Evolutionary conservation across 2,888 invertebrate species (phyloP).

Genomic region (Heliconius sara): DNA sequence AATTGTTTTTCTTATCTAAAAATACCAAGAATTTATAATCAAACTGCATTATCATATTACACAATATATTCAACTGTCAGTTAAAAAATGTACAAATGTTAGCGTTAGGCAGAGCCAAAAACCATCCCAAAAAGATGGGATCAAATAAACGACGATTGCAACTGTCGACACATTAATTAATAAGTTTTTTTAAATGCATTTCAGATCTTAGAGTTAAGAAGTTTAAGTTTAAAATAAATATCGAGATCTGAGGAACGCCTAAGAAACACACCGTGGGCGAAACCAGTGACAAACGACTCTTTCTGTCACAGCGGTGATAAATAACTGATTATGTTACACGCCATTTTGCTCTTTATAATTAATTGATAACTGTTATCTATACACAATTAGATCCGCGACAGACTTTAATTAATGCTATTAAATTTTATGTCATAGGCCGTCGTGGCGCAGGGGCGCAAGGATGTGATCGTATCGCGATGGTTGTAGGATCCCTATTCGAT

Average conservation of each 20-base stretch:
- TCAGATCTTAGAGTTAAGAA: conserved; percentile 56
- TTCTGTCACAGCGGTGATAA: conserved; percentile 80
- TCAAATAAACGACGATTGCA: conserved; percentile 76
- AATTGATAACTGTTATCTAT: conserved; percentile 77
- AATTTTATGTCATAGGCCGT: conserved; percentile 48
- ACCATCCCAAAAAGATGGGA: conserved; percentile 73
- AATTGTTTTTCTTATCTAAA: not conserved
- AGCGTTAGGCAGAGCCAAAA: conserved; percentile 61
- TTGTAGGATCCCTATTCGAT: no score
- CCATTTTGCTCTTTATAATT: conserved; percentile 80
- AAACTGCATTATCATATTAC: conserved; percentile 1
- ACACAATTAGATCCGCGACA: conserved; percentile 61
- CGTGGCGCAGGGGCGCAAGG: no score
- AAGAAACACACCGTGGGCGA: conserved; percentile 77
- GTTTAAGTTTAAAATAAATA: conserved; percentile 65
- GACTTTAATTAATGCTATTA: conserved; percentile 62
- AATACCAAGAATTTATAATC: not conserved
- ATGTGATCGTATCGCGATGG: no score
- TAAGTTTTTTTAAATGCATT: conserved; percentile 59
- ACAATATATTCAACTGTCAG: conserved; percentile 46
- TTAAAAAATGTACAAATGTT: conserved; percentile 48
- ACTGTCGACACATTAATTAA: conserved; percentile 76
- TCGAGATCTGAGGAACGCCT: conserved; percentile 69
- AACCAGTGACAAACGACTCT: conserved; percentile 79
- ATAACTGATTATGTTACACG: conserved; percentile 83